A percentile compares a stretch with the other conserved stretches of the same genome.
Conservation (phyloP, 2,797 vertebrate genomes). For the Morelia viridis region DNA sequence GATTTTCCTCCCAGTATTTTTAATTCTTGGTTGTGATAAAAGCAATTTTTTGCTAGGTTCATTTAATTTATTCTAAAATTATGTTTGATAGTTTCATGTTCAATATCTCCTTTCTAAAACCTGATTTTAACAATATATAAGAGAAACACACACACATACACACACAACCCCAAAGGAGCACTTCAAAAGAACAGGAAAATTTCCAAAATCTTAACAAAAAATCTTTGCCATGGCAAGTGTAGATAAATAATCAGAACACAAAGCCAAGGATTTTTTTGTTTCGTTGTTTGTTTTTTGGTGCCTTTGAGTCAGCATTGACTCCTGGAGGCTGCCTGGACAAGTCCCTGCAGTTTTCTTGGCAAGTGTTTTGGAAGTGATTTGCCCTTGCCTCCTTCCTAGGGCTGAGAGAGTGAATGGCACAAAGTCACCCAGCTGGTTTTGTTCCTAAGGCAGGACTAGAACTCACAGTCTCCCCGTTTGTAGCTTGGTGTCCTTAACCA, state of each 20-base stretch:
- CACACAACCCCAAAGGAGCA: neutral
- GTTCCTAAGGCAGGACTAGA: neutral
- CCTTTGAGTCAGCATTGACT: neutral
- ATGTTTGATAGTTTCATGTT: neutral
- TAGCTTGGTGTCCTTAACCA: neutral
- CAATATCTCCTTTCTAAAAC: neutral
- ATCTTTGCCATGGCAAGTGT: neutral
- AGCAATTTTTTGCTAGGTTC: neutral
- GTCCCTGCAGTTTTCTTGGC: neutral
- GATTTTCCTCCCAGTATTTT: neutral
- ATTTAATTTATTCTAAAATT: neutral
- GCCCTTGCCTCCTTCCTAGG: neutral
- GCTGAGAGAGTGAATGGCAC: neutral
- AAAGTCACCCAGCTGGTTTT: neutral
- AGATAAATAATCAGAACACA: neutral
- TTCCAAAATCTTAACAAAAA: neutral
- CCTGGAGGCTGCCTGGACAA: neutral
- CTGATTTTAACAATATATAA: neutral
- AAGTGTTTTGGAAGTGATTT: neutral
- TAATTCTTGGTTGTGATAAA: neutral
- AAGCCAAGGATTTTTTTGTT: neutral
- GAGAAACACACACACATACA: neutral
- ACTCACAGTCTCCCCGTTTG: neutral
- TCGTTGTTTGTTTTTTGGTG: neutral
- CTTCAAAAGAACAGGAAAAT: neutral